Conservation (phyloP, 1,140 invertebrate species). For the Lerema accius region DNA sequence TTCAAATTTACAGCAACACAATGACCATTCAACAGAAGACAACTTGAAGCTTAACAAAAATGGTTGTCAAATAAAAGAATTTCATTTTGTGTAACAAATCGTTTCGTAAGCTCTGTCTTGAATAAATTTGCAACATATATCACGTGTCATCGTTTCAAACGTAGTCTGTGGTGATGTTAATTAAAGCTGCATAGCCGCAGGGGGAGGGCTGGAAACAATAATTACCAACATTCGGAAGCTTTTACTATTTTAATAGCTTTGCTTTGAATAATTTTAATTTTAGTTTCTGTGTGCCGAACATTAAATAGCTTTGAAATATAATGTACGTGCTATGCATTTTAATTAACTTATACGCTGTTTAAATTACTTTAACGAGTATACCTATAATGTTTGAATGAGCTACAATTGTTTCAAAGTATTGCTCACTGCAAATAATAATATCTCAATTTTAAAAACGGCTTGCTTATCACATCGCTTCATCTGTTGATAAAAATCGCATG, state of each 20-base stretch:
- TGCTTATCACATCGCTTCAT: too few species aligned
- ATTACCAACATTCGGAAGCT: conserved; percentile 36
- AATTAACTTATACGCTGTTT: too few species aligned
- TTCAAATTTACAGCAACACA: background rate
- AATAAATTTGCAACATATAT: conserved; percentile 61
- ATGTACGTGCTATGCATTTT: too few species aligned
- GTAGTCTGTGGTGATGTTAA: conserved; percentile 55
- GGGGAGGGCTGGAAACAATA: conserved; percentile 30
- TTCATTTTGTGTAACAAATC: conserved; percentile 53
- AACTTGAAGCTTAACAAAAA: conserved; percentile 8
- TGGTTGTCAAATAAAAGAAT: conserved; percentile 31
- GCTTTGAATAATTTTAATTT: too few species aligned
- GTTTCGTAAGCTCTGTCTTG: conserved; percentile 44
- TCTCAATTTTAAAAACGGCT: too few species aligned
- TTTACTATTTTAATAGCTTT: background rate
- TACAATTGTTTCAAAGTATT: too few species aligned
- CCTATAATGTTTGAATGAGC: too few species aligned
- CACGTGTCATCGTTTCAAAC: conserved; percentile 52
- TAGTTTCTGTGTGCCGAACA: too few species aligned
- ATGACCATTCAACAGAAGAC: background rate
- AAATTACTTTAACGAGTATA: too few species aligned
- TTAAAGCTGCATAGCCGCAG: conserved; percentile 46
- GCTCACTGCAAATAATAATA: too few species aligned
- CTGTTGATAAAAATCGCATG: too few species aligned
- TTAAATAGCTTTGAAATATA: background rate